Evolutionary conservation across 2,113 vertebrate species (phyloP).

Genomic region (Buteo buteo): DNA sequence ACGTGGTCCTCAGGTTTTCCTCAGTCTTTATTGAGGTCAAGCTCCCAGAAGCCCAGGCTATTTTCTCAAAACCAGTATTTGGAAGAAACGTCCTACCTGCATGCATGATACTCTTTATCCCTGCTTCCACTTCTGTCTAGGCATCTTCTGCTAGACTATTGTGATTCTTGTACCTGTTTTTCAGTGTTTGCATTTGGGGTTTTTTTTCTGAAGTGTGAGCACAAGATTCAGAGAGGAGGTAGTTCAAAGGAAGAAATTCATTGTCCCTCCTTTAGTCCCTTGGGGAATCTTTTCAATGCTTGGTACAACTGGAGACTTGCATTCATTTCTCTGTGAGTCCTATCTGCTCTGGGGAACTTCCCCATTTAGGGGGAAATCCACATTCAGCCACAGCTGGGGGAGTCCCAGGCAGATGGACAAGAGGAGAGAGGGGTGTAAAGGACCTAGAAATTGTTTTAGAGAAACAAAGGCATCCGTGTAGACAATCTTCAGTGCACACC

Average conservation of each 20-base stretch:
- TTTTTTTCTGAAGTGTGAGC: background rate
- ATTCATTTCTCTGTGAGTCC: background rate
- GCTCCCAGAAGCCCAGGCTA: background rate
- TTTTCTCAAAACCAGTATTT: background rate
- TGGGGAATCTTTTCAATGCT: background rate
- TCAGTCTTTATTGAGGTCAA: background rate
- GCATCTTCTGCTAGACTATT: background rate
- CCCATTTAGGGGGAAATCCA: conserved; percentile 51
- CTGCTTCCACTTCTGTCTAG: background rate
- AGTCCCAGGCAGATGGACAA: conserved; percentile 34
- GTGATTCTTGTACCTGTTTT: background rate
- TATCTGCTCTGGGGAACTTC: conserved; percentile 39
- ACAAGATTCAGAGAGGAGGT: background rate
- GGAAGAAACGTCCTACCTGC: background rate
- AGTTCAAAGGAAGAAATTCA: background rate
- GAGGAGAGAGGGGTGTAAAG: background rate
- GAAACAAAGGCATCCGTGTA: background rate
- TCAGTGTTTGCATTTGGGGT: background rate
- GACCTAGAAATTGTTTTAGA: background rate
- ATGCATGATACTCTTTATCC: background rate
- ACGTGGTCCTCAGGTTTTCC: background rate
- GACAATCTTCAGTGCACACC: background rate
- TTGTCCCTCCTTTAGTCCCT: background rate
- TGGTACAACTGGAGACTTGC: background rate
- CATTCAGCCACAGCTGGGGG: conserved; percentile 4